Percentiles rank a stretch among this genome's conserved stretches.
Evolutionary conservation across 30 jellyfish, hydroid and myxozoan genomes (phyloP).

Genomic region (Aurelia sp.): DNA sequence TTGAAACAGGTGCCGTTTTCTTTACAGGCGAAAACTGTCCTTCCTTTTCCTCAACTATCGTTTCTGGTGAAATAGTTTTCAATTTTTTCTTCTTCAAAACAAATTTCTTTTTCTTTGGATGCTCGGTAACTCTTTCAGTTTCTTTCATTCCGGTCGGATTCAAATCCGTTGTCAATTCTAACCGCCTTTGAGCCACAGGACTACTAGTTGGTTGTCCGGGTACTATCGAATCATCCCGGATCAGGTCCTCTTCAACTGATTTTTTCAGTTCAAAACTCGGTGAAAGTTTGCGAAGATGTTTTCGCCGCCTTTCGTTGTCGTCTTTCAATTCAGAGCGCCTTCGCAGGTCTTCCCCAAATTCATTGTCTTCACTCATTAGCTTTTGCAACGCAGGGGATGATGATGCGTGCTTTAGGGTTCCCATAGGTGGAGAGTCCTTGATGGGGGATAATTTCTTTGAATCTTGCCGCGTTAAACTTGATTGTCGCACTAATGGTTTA

Average conservation of each 20-base stretch:
- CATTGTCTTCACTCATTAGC: slow-evolving; percentile 74
- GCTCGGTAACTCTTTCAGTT: neutral
- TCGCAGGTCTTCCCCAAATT: slow-evolving; percentile 75
- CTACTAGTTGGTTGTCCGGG: slow-evolving; percentile 46
- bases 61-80: slow-evolving; percentile 27
- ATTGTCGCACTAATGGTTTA: slow-evolving; percentile 68
- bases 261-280: slow-evolving; percentile 41
- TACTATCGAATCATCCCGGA: slow-evolving; percentile 22
- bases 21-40: neutral
- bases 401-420: slow-evolving; percentile 63
- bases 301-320: slow-evolving; percentile 15
- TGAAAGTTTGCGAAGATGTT: slow-evolving; percentile 37
- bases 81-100: slow-evolving; percentile 60
- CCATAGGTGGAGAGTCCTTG: slow-evolving; percentile 36
- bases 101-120: slow-evolving; percentile 68
- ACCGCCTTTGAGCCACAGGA: neutral
- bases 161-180: slow-evolving; percentile 1
- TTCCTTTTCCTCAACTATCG: slow-evolving; percentile 39
- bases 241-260: slow-evolving; percentile 39
- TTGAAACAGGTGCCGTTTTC: neutral
- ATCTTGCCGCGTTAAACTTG: slow-evolving; percentile 63
- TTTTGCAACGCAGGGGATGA: slow-evolving; percentile 91
- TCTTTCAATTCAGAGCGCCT: slow-evolving; percentile 51
- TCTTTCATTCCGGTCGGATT: neutral
- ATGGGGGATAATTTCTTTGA: slow-evolving; percentile 54